Conservation (phyloP, 2,888 invertebrate species). For the Apantesis nais region DNA sequence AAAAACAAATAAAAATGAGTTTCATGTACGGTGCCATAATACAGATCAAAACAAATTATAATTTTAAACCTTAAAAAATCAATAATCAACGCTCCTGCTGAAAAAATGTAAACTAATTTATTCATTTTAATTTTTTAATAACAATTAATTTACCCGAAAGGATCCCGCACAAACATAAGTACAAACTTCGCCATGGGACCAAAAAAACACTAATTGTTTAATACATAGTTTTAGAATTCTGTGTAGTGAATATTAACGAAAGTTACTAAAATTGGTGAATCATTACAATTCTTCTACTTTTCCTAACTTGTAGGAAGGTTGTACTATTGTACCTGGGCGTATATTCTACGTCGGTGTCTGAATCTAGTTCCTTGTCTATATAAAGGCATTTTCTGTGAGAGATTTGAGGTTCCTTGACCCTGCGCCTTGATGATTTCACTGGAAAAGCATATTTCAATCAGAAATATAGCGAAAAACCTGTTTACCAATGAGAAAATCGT, state of each 20-base stretch:
- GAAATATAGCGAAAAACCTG: too few species aligned
- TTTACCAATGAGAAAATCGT: too few species aligned
- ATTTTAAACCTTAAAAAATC: too few species aligned
- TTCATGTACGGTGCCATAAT: too few species aligned
- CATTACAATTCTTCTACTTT: neutral
- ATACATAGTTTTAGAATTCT: neutral
- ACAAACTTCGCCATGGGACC: neutral
- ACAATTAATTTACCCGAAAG: neutral
- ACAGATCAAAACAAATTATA: too few species aligned
- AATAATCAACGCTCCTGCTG: too few species aligned
- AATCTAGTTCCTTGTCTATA: constrained; percentile 71
- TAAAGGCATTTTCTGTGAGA: constrained; percentile 67
- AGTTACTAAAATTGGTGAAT: neutral
- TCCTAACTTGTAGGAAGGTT: neutral
- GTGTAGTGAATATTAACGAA: neutral
- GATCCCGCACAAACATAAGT: neutral
- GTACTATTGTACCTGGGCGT: constrained; percentile 58
- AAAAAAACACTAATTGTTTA: neutral
- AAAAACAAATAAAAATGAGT: too few species aligned
- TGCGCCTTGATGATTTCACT: constrained; percentile 45
- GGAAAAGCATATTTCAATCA: constrained; percentile 8
- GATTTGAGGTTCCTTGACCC: constrained; percentile 66
- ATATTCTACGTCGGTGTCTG: constrained; percentile 78
- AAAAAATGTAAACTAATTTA: too few species aligned
- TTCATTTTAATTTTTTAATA: too few species aligned